These are phyloP conservation scores for Leptosomus discolor DNA, from an alignment of 2,113 vertebrate genomes.

Conservation along the genomic window DNA sequence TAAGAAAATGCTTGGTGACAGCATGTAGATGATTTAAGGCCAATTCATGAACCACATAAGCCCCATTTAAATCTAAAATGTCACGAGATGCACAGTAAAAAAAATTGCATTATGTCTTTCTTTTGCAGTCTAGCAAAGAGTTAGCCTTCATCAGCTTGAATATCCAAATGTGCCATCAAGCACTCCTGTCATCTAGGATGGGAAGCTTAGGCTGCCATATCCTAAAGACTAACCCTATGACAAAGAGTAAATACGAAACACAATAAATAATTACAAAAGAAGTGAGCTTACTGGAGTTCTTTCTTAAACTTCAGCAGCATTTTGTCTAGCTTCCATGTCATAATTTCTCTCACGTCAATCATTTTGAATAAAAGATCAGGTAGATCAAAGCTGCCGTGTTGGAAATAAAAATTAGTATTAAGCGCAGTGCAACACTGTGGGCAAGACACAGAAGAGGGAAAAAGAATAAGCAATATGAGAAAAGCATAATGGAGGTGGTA, in stretches of 20 bases:
- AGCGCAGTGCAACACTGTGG: neutral
- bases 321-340: neutral
- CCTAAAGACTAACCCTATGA: neutral
- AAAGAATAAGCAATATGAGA: neutral
- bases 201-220: neutral
- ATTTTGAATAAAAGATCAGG: neutral
- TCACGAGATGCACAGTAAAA: neutral
- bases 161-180: neutral
- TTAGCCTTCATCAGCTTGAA: neutral
- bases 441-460: neutral
- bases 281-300: neutral
- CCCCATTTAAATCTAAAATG: constrained; percentile 32
- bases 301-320: neutral
- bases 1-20: constrained; percentile 45
- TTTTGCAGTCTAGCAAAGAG: neutral
- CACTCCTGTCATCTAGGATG: neutral
- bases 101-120: neutral
- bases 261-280: neutral
- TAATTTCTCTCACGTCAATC: neutral
- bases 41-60: constrained; percentile 2
- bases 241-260: neutral
- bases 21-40: constrained; percentile 9
- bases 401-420: neutral
- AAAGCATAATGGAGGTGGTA: neutral
- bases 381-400: neutral